Percentiles rank a stretch among this genome's conserved stretches.
Evolutionary conservation across 2,797 vertebrate genomes (phyloP).

Genomic region (Echeneis naucrates): DNA sequence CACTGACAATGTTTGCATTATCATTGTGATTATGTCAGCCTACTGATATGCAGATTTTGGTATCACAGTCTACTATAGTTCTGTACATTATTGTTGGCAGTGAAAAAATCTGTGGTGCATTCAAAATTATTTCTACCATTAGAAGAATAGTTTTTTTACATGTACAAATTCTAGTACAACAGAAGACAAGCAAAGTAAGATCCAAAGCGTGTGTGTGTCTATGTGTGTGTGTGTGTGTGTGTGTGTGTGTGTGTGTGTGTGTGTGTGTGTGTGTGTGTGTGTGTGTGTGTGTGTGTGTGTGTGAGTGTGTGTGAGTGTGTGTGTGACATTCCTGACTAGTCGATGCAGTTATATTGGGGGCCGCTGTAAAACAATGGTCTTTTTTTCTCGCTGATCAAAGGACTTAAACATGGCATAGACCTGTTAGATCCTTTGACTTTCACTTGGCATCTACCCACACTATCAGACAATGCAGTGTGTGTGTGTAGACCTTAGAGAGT

Average conservation of each 20-base stretch:
- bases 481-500: conserved; percentile 40
- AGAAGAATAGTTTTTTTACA: too few relatives aligned
- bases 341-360: conserved; percentile 41
- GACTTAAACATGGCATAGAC: conserved; percentile 53
- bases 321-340: conserved; percentile 23
- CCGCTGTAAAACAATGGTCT: conserved; percentile 41
- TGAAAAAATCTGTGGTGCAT: too few relatives aligned
- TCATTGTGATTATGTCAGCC: too few relatives aligned
- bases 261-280: conserved; percentile 1
- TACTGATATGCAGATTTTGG: too few relatives aligned
- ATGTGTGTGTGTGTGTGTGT: conserved; percentile 3
- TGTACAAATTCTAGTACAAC: background rate
- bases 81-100: too few relatives aligned
- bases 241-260: too few relatives aligned
- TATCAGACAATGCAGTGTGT: conserved; percentile 9
- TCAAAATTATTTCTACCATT: too few relatives aligned
- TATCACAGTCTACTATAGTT: too few relatives aligned
- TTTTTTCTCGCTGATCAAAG: conserved; percentile 60
- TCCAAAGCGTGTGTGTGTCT: background rate
- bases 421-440: conserved; percentile 65
- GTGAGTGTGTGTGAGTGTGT: conserved; percentile 10
- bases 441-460: conserved; percentile 12
- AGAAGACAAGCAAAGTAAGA: background rate
- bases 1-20: too few relatives aligned
- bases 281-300: conserved; percentile 8